These are phyloP conservation scores for Phrynocephalus forsythii DNA, from an alignment of 2,797 vertebrate genomes.

Conservation along the genomic window DNA sequence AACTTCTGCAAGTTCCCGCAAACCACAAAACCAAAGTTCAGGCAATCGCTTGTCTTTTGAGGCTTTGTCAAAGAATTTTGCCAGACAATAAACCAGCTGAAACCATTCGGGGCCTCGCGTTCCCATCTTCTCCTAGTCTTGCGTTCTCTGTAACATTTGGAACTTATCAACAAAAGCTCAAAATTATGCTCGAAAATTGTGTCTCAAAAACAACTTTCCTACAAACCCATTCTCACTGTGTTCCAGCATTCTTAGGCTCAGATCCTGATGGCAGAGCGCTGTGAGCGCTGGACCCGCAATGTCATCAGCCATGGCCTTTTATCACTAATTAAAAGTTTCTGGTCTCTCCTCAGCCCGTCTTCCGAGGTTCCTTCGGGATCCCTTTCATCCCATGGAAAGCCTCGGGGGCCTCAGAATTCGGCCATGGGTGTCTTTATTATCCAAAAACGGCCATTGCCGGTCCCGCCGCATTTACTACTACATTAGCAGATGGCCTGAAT, in stretches of 20 bases:
- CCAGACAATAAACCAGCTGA: slow-evolving; percentile 53
- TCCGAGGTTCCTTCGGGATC: not conserved
- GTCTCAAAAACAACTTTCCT: not conserved
- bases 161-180: slow-evolving; percentile 32
- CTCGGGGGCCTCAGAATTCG: no score
- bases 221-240: slow-evolving; percentile 3
- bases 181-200: not conserved
- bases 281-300: no score
- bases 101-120: slow-evolving; percentile 45
- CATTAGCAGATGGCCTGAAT: not conserved
- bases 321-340: no score
- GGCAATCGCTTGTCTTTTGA: slow-evolving; percentile 49
- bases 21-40: slow-evolving; percentile 61
- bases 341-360: not conserved
- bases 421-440: no score
- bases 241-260: not conserved
- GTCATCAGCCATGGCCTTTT: no score
- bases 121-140: not conserved
- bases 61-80: slow-evolving; percentile 60
- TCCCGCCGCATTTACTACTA: not conserved
- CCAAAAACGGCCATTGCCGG: no score
- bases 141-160: slow-evolving; percentile 26
- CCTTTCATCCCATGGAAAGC: not conserved
- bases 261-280: no score
- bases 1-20: slow-evolving; percentile 66